These are phyloP conservation scores for Bombycilla garrulus DNA, from an alignment of 2,113 vertebrate species.

Conservation along the genomic window DNA sequence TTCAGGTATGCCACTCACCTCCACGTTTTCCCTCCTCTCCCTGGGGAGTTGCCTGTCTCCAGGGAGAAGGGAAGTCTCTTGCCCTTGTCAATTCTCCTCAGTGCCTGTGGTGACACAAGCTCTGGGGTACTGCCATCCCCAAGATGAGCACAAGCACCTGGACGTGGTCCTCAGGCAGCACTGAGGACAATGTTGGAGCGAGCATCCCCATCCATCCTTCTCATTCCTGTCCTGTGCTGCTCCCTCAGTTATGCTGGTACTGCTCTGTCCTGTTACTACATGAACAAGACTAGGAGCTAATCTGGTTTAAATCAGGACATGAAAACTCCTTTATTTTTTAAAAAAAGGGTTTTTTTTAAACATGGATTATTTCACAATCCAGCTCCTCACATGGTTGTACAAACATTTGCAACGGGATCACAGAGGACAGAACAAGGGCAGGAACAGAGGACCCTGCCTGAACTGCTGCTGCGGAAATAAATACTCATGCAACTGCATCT, in stretches of 20 bases:
- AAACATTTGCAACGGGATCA: constrained; percentile 41
- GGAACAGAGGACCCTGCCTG: background rate
- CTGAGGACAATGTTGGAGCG: fast-evolving
- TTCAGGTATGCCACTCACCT: constrained; percentile 8
- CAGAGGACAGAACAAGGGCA: constrained; percentile 35
- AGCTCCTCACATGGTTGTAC: background rate
- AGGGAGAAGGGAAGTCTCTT: background rate
- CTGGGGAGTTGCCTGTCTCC: background rate
- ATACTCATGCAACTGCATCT: background rate
- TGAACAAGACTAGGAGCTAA: background rate
- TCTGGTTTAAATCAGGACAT: background rate
- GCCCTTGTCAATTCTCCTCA: background rate
- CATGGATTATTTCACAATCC: background rate
- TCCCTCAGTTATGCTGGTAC: background rate
- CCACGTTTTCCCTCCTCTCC: fast-evolving
- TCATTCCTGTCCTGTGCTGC: background rate
- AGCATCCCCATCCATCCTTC: background rate
- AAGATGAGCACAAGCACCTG: background rate
- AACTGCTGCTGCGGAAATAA: constrained; percentile 14
- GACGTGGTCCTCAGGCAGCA: background rate
- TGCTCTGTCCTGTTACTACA: background rate
- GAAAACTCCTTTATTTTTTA: background rate
- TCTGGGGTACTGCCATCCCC: background rate
- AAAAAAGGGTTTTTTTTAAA: background rate
- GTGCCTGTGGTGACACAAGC: background rate